These are phyloP conservation scores for Podotricha telesiphe DNA, from an alignment of 2,888 invertebrate genomes.

Conservation along the genomic window DNA sequence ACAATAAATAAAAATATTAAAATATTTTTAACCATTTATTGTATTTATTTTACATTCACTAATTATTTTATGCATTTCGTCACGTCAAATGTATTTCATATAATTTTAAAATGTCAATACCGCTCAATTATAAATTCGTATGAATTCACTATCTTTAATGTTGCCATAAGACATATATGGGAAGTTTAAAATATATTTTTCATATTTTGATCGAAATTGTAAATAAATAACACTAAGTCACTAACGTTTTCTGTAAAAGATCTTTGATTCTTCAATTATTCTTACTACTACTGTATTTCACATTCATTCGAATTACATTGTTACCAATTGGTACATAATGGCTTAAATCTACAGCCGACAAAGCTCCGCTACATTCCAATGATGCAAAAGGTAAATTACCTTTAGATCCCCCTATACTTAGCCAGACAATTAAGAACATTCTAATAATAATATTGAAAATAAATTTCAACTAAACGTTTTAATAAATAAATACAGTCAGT, in stretches of 20 bases:
- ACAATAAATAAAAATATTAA: slow-evolving; percentile 10
- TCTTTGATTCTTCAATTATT: slow-evolving; percentile 12
- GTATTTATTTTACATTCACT: slow-evolving; percentile 40
- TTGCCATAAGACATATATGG: slow-evolving; percentile 23
- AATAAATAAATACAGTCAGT: slow-evolving; percentile 7
- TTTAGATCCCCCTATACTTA: slow-evolving; percentile 13
- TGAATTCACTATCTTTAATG: slow-evolving; percentile 11
- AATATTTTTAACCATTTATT: slow-evolving; percentile 41
- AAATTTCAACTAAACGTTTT: not conserved
- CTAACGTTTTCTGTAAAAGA: slow-evolving; percentile 14
- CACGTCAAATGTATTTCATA: slow-evolving; percentile 27
- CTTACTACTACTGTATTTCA: slow-evolving; percentile 1
- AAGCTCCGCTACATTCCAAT: slow-evolving; percentile 3
- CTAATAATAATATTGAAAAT: not conserved
- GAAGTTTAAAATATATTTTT: slow-evolving; percentile 4
- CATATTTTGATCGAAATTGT: slow-evolving; percentile 11
- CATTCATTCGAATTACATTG: slow-evolving; percentile 4
- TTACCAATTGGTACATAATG: not conserved
- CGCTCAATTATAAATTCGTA: slow-evolving; percentile 19
- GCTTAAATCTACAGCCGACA: not conserved
- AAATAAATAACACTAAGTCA: slow-evolving; percentile 13
- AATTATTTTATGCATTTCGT: slow-evolving; percentile 31
- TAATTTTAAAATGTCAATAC: slow-evolving; percentile 29
- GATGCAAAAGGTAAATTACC: not conserved
- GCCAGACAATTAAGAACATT: not conserved